Evolutionary conservation across 2,888 invertebrate species (phyloP), one percentile per base, ranked within the genome.

Genomic region (Drosophila longiperda): DNA sequence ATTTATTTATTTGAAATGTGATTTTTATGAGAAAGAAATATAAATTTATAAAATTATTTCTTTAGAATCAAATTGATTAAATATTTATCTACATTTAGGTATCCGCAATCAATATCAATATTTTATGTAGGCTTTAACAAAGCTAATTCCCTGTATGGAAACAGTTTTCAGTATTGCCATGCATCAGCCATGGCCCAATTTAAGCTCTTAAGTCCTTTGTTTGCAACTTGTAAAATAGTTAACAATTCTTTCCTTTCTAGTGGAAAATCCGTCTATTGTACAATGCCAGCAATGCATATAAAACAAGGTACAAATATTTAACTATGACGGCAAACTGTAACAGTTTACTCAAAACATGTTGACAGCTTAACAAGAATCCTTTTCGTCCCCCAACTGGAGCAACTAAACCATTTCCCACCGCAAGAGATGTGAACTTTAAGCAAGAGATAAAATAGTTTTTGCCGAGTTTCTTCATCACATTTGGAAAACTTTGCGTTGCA

Each of bases 311-410:
- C 57, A 74, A 77, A 64, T 74, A 70, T 58, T 75, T 66, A 61
- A 64, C 38, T 26, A 26, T 11, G 42, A 11, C 36, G 29, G 55
- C 60, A 73, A 82, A 71, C 73, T 85, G 79, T 68, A 79, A 63
- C 81, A 87, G 77, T 84, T 87, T 71, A 73, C 88, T 81, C 79
- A 85, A 79, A 87, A 85, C 79, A 85, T 85, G 84, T 83, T 85
- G 88, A 85, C 88, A 82, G 83, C 84, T 87, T 80, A 87, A 76
- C 85, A 80, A 70, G 80, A 58, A 78, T 66, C 63, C 64, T 34
- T 45, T 48, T 40, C 5, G 20, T 32, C 17, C 42, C 17, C 36
- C 26, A 9, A 12, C 38, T 15, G 29, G n/a, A 20, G 26, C 64
- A 62, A 66, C 72, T 65, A 72, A 64, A n/a, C 57, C 49, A 58